Evolutionary conservation across 2,888 invertebrate species (phyloP).

Genomic region (Myopa testacea): DNA sequence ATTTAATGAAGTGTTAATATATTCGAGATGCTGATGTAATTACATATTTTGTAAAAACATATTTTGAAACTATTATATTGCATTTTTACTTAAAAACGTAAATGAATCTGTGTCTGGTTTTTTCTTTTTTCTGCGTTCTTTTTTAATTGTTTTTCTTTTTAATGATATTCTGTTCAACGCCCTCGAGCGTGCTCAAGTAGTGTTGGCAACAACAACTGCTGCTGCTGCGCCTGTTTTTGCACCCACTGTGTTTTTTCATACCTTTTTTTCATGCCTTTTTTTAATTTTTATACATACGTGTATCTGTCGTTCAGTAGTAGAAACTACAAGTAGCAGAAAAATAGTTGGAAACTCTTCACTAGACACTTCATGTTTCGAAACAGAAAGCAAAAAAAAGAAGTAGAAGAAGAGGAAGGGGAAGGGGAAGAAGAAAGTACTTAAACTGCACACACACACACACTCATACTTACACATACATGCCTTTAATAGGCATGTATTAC

Average conservation of each 20-base stretch:
- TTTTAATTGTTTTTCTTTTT: constrained; percentile 7
- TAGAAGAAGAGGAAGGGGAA: too few species aligned
- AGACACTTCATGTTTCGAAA: constrained; percentile 2
- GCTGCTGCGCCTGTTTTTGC: constrained; percentile 5
- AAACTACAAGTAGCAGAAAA: constrained; percentile 6
- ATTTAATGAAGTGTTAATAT: too few species aligned
- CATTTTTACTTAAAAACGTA: background rate
- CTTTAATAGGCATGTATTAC: background rate
- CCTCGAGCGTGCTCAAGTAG: constrained; percentile 36
- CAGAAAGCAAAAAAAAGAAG: background rate
- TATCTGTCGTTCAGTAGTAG: background rate
- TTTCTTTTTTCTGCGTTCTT: background rate
- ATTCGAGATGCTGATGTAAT: too few species aligned
- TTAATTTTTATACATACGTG: background rate
- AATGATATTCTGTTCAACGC: constrained; percentile 29
- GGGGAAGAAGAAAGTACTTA: background rate
- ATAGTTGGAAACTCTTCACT: background rate
- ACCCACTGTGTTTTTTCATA: background rate
- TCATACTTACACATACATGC: background rate
- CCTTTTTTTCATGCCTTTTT: background rate
- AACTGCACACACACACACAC: background rate
- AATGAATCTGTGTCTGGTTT: background rate
- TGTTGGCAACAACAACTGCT: constrained; percentile 20
- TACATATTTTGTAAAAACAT: too few species aligned
- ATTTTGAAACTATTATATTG: background rate